Conservation (phyloP, 2,888 invertebrate species). For the Augochlorella aurata region DNA sequence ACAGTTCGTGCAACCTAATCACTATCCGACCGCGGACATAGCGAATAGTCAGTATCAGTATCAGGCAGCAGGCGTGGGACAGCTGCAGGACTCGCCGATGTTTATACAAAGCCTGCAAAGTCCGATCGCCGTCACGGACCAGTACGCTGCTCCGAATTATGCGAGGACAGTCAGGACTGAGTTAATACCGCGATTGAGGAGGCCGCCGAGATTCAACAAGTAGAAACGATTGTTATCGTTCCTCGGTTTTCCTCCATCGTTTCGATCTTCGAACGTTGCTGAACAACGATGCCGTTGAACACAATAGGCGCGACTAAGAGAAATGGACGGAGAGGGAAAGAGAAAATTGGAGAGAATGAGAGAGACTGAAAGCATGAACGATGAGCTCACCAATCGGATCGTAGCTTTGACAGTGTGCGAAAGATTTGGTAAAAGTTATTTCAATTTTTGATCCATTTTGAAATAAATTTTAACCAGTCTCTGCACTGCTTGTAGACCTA, state of each 20-base stretch:
- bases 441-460: slow-evolving; percentile 81
- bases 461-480: slow-evolving; percentile 80
- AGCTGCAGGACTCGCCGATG: slow-evolving; percentile 74
- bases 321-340: too few species aligned
- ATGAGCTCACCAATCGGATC: slow-evolving; percentile 45
- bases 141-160: slow-evolving; percentile 74
- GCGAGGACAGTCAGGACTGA: slow-evolving; percentile 74
- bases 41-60: slow-evolving; percentile 72
- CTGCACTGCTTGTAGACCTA: slow-evolving; percentile 36
- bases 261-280: neutral
- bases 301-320: too few species aligned
- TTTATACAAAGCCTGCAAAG: slow-evolving; percentile 75
- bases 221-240: slow-evolving; percentile 52
- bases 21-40: slow-evolving; percentile 71
- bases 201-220: slow-evolving; percentile 74
- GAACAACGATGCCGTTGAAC: neutral
- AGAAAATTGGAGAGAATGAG: neutral
- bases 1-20: slow-evolving; percentile 75
- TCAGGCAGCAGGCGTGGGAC: slow-evolving; percentile 70
- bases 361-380: neutral
- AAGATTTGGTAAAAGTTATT: slow-evolving; percentile 78
- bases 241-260: neutral
- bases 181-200: slow-evolving; percentile 72
- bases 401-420: slow-evolving; percentile 33
- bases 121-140: slow-evolving; percentile 75